These are phyloP conservation scores for Paraplagusia blochii DNA, from an alignment of 2,113 vertebrate genomes.

Conservation along the genomic window DNA sequence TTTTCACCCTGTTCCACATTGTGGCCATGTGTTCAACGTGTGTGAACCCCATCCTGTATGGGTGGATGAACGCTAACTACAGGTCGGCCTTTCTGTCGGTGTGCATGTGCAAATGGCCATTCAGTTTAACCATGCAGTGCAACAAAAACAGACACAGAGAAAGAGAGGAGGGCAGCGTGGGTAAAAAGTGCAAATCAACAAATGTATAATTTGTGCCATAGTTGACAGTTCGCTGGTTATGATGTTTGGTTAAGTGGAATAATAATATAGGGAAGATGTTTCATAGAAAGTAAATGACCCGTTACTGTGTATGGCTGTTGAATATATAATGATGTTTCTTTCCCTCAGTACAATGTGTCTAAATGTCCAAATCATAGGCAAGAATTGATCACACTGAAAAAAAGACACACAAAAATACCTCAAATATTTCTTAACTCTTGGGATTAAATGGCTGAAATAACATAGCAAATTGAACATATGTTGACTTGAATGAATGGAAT, in stretches of 20 bases:
- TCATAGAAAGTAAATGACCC: too few relatives aligned
- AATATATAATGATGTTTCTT: too few relatives aligned
- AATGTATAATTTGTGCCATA: slow-evolving; percentile 38
- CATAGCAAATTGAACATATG: too few relatives aligned
- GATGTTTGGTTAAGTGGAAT: background rate
- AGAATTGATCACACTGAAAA: too few relatives aligned
- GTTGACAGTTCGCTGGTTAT: background rate
- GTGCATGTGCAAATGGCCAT: slow-evolving; percentile 78
- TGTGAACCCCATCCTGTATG: slow-evolving; percentile 91
- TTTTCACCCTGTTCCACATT: slow-evolving; percentile 90
- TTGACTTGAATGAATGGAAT: too few relatives aligned
- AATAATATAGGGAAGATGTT: too few relatives aligned
- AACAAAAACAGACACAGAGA: slow-evolving; percentile 15
- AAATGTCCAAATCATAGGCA: too few relatives aligned
- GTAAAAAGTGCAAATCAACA: slow-evolving; percentile 45
- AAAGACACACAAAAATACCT: too few relatives aligned
- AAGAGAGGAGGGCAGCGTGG: slow-evolving; percentile 19
- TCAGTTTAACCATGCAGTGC: slow-evolving; percentile 55
- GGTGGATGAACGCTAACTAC: slow-evolving; percentile 97
- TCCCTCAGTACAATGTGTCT: too few relatives aligned
- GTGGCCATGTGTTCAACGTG: slow-evolving; percentile 94
- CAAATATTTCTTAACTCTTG: too few relatives aligned
- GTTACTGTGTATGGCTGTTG: too few relatives aligned
- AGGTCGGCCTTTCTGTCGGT: slow-evolving; percentile 85
- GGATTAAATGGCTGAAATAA: too few relatives aligned